Evolutionary conservation across 2,113 vertebrate species (phyloP).

Genomic region (Aramus guarauna): DNA sequence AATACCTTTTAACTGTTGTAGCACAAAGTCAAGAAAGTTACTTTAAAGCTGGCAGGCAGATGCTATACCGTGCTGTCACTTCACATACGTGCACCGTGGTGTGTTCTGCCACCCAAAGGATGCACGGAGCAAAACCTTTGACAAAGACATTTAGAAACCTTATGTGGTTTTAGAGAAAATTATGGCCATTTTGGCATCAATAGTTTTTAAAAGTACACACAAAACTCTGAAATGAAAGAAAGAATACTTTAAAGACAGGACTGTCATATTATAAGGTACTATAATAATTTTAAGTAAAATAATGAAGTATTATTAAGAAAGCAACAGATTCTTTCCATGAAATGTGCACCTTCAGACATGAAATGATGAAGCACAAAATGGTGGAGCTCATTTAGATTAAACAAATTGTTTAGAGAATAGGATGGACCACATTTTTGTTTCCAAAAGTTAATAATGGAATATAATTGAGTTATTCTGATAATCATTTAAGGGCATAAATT

Average conservation of each 20-base stretch:
- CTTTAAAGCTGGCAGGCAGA: not conserved
- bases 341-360: not conserved
- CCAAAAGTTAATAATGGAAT: not conserved
- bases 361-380: not conserved
- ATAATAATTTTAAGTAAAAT: not conserved
- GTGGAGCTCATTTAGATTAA: not conserved
- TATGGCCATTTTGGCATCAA: not conserved
- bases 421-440: not conserved
- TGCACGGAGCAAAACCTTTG: not conserved
- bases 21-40: not conserved
- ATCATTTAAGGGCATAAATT: not conserved
- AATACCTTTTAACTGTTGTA: not conserved
- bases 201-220: not conserved
- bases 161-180: not conserved
- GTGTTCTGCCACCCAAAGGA: conserved; percentile 71
- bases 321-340: not conserved
- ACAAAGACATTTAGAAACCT: not conserved
- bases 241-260: not conserved
- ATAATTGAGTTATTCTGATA: not conserved
- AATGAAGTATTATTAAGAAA: not conserved
- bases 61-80: not conserved
- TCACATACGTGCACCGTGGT: not conserved
- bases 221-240: not conserved
- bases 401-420: not conserved
- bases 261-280: too few species aligned